Base-by-base conservation (phyloP, 2,113 vertebrate genomes). In the Rhinopomastus cyanomelas region DNA sequence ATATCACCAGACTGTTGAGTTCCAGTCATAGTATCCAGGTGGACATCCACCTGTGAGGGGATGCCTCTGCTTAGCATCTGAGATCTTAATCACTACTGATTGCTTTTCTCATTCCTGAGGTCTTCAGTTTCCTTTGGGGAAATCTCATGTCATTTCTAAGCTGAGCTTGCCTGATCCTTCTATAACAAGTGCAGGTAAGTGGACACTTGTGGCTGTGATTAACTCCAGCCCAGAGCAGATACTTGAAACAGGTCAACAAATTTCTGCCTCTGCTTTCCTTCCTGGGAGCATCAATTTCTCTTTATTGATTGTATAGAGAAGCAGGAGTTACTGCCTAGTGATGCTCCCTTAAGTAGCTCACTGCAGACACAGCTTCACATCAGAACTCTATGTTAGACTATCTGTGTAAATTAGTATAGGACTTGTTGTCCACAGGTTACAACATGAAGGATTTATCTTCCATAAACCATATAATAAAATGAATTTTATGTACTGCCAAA, bases 261-360 rank as follows among this genome's bases (percentile, higher is more conserved):
- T 83, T 78, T 81, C 36, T 88, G 48, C 64, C 37, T 77, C 56
- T 22, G 0, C 52, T 48, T 88, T 83, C 52, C 60, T 90, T 91
- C 83, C 55, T 49, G 65, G 61, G 14, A 88, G 23, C 56, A 88
- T 81, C 88, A 74, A 88, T 90, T 88, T 85, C 15, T 85, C 73
- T 91, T 29, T n/a, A 25, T 25, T 81, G 25, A 55, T 76, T 78
- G 27, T 37, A 77, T 91, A 83, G 34, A 32, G 44, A 91, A 88
- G 83, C 25, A 71, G 26, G 42, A 93, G 37, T 67, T 85, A 48
- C 37, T 0, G 1, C 34, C 20, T 67, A 42, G 36, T 68, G 68
- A 83, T 30, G 11, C 19, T 83, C 16, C 48, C 39, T 89, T 82
- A 85, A 89, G 83, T 81, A 89, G 15, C 53, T 78, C 52, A 44